These are phyloP conservation scores for Diploscapter pachys DNA, from an alignment of 1,140 invertebrate genomes.

Conservation along the genomic window DNA sequence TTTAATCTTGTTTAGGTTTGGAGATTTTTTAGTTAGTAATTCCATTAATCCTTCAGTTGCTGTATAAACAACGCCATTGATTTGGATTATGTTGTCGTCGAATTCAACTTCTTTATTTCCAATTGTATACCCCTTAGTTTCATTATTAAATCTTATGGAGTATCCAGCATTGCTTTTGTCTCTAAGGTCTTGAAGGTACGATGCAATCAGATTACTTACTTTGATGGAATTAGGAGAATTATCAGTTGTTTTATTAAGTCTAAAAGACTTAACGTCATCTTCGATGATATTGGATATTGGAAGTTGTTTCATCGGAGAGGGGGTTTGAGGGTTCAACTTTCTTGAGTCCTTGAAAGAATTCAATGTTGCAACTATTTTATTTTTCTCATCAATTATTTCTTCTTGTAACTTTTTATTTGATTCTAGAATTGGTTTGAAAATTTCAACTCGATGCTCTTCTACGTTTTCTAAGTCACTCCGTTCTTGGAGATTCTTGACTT, in stretches of 20 bases:
- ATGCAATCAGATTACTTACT: constrained; percentile 37
- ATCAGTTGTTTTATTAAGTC: constrained; percentile 14
- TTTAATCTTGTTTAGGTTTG: constrained; percentile 33
- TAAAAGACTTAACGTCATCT: too few relatives aligned
- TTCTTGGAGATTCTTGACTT: constrained; percentile 34
- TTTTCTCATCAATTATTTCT: constrained; percentile 32
- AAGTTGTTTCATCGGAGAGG: not conserved
- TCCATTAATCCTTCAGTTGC: constrained; percentile 36
- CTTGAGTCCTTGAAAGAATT: constrained; percentile 26
- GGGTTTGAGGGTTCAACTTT: not conserved
- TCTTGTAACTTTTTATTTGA: constrained; percentile 41
- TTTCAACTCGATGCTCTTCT: constrained; percentile 39
- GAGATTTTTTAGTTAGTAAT: constrained; percentile 38
- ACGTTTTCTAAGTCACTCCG: constrained; percentile 21
- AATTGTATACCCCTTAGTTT: constrained; percentile 35
- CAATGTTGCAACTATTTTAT: constrained; percentile 39
- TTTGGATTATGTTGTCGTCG: constrained; percentile 34
- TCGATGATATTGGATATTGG: not conserved
- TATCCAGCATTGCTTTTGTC: constrained; percentile 40
- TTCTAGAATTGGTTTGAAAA: constrained; percentile 40
- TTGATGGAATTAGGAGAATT: constrained; percentile 9
- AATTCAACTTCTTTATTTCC: constrained; percentile 39
- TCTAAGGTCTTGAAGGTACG: constrained; percentile 33
- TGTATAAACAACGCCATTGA: constrained; percentile 24
- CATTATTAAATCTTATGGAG: constrained; percentile 35